A percentile compares a stretch with the other conserved stretches of the same genome.
Evolutionary conservation across 2,888 invertebrate species (phyloP).

Genomic region (Drosophila aldrichi): DNA sequence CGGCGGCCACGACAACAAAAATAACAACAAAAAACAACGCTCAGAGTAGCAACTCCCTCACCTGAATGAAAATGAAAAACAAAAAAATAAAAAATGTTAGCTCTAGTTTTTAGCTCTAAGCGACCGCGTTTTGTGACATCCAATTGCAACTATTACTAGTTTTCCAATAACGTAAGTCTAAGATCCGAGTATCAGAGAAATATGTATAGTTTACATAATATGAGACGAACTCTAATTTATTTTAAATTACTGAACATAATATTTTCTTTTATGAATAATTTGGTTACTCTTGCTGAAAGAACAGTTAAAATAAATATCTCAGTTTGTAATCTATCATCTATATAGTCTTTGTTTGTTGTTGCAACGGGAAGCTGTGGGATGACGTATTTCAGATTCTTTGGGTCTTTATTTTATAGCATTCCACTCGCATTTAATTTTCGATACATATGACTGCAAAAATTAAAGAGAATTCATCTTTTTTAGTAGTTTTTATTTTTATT

Average conservation of each 20-base stretch:
- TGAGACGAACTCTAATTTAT: slow-evolving; percentile 64
- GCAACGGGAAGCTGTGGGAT: neutral
- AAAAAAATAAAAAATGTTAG: slow-evolving; percentile 38
- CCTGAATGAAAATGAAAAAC: slow-evolving; percentile 13
- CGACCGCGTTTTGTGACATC: slow-evolving; percentile 36
- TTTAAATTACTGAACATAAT: slow-evolving; percentile 44
- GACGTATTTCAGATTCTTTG: neutral
- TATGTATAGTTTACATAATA: slow-evolving; percentile 59
- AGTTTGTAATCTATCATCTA: slow-evolving; percentile 49
- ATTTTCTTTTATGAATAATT: slow-evolving; percentile 22
- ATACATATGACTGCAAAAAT: neutral
- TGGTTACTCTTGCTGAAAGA: slow-evolving; percentile 22
- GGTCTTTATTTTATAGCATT: neutral
- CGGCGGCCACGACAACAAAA: slow-evolving; percentile 71
- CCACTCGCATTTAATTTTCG: too few species aligned
- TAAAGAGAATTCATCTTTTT: slow-evolving; percentile 20
- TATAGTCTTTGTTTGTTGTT: neutral
- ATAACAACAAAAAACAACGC: slow-evolving; percentile 71
- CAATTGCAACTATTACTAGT: slow-evolving; percentile 41
- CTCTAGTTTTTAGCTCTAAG: slow-evolving; percentile 70
- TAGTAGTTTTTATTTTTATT: slow-evolving; percentile 43
- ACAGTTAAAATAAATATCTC: slow-evolving; percentile 50
- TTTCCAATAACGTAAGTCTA: slow-evolving; percentile 46
- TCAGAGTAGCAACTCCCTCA: slow-evolving; percentile 48
- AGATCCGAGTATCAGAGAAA: slow-evolving; percentile 24